Conservation (phyloP, 2,888 invertebrate genomes). For the Lissocephala sabroskyi region DNA sequence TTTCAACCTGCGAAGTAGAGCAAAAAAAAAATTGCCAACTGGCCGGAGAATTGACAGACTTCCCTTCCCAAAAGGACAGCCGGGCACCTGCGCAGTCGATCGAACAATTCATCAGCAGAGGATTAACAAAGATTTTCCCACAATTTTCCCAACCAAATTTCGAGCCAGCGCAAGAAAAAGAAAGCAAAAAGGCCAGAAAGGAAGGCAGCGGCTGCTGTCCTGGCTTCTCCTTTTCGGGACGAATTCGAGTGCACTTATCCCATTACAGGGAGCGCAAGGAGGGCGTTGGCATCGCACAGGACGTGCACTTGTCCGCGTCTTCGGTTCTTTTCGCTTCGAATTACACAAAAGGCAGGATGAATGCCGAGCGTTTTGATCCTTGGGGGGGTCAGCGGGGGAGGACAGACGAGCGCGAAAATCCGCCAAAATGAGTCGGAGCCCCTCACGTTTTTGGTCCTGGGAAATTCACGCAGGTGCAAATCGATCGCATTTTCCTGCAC, state of each 20-base stretch:
- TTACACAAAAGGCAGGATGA: constrained; percentile 28
- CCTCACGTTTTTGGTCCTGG: constrained; percentile 43
- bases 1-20: too few relatives aligned
- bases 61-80: background rate
- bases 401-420: background rate
- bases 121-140: constrained; percentile 60
- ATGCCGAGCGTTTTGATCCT: constrained; percentile 8
- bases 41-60: constrained; percentile 5
- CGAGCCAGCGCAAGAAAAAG: too few relatives aligned
- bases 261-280: constrained; percentile 35
- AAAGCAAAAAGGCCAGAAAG: too few relatives aligned
- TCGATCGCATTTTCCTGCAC: constrained; percentile 27
- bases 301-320: constrained; percentile 37
- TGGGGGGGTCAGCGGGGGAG: constrained; percentile 2
- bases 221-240: too few relatives aligned
- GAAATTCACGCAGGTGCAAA: constrained; percentile 64
- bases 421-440: constrained; percentile 1
- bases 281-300: background rate
- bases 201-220: too few relatives aligned
- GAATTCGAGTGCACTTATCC: constrained; percentile 43
- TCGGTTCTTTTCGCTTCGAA: constrained; percentile 44
- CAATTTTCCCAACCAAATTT: constrained; percentile 57
- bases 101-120: constrained; percentile 41
- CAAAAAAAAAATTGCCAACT: too few relatives aligned
- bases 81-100: constrained; percentile 9